Evolutionary conservation across 2,797 vertebrate species (phyloP).

Genomic region (Sebastes wilsoni): DNA sequence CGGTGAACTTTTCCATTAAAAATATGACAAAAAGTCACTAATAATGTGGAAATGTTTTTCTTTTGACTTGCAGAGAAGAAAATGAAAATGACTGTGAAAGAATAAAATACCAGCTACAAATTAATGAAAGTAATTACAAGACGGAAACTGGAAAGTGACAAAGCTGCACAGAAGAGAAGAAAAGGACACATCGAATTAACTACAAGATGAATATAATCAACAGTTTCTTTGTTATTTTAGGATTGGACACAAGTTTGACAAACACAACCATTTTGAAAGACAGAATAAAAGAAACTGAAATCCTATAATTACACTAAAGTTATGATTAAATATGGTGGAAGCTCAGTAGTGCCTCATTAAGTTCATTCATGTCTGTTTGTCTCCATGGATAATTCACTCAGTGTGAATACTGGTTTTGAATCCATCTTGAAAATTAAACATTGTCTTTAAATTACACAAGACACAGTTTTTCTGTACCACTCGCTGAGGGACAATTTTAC

Average conservation of each 20-base stretch:
- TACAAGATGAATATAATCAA: constrained; percentile 3
- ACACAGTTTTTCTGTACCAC: neutral
- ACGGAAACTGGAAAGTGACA: neutral
- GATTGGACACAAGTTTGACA: neutral
- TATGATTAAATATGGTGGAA: constrained; percentile 4
- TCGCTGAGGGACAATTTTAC: neutral
- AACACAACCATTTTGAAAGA: neutral
- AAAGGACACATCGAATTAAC: neutral
- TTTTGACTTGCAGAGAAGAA: neutral
- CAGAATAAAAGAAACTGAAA: neutral
- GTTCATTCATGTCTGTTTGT: neutral
- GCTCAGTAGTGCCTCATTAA: neutral
- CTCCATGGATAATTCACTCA: neutral
- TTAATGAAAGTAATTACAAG: constrained; percentile 8
- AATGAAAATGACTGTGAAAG: neutral
- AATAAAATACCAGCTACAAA: constrained; percentile 4
- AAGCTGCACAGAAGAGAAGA: neutral
- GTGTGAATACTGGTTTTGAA: constrained; percentile 3
- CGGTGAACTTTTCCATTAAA: constrained; percentile 9
- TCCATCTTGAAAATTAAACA: neutral
- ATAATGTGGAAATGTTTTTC: neutral
- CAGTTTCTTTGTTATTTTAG: neutral
- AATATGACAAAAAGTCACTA: neutral
- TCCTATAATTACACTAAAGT: constrained; percentile 3
- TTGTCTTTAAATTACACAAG: neutral